Conservation (phyloP, 2,797 vertebrate species). For the Gallirallus australis region DNA sequence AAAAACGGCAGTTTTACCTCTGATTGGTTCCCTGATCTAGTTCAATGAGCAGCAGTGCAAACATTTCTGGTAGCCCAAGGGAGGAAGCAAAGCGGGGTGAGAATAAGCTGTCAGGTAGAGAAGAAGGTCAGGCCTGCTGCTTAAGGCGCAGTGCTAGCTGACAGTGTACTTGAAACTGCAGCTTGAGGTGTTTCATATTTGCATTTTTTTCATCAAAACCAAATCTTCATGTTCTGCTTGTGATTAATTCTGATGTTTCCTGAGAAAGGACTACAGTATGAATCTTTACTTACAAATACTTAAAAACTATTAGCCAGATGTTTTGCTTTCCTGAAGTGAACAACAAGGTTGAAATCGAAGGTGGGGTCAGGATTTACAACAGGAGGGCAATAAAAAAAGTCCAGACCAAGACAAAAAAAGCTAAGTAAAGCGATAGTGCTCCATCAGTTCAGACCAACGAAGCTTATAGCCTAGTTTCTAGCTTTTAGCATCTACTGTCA, state of each 20-base stretch:
- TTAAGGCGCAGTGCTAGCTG: not conserved
- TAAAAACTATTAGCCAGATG: not conserved
- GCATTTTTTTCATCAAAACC: constrained; percentile 42
- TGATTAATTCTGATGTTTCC: constrained; percentile 4
- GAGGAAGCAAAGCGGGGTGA: constrained; percentile 15
- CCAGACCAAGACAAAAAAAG: not conserved
- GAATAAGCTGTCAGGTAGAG: constrained; percentile 52
- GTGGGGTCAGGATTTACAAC: not conserved
- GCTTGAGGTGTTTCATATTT: constrained; percentile 24
- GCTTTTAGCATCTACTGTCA: not conserved
- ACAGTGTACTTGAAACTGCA: constrained; percentile 1
- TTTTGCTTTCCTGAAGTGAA: not conserved
- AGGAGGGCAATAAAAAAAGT: not conserved
- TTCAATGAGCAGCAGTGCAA: constrained; percentile 40
- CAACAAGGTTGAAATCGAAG: not conserved
- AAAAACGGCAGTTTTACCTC: not conserved
- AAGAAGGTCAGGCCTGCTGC: constrained; percentile 50
- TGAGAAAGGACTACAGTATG: not conserved
- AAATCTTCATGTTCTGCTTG: constrained; percentile 4
- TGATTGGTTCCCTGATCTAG: constrained; percentile 41
- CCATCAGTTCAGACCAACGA: not conserved
- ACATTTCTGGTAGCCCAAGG: constrained; percentile 52
- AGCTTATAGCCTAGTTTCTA: not conserved
- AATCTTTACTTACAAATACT: not conserved
- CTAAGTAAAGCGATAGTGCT: not conserved